Percentiles rank a stretch among this genome's conserved stretches.
phyloP scores from a whole-genome alignment of 2,797 vertebrate species.

The Synanceia verrucosa region DNA sequence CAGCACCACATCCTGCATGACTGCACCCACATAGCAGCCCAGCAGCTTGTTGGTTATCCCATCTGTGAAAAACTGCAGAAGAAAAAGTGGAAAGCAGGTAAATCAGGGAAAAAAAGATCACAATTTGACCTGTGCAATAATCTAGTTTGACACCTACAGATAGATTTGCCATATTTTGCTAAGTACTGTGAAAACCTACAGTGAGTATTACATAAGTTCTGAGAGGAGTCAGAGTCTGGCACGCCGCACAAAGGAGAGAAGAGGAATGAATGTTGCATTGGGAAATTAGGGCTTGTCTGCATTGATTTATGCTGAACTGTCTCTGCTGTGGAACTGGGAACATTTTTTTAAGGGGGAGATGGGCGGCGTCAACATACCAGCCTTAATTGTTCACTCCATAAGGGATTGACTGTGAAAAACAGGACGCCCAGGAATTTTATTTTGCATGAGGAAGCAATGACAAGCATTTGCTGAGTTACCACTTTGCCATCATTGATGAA shows the following conservation, averaged over 20 bases:
- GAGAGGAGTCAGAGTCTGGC: neutral
- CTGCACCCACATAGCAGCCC: slow-evolving; percentile 89
- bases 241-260: neutral
- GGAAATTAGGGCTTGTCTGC: slow-evolving; percentile 6
- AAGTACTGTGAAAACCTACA: neutral
- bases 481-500: slow-evolving; percentile 65
- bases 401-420: slow-evolving; percentile 54
- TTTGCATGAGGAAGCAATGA: slow-evolving; percentile 57
- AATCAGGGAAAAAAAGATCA: neutral
- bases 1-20: slow-evolving; percentile 91
- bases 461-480: slow-evolving; percentile 76
- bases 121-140: neutral
- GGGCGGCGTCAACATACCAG: slow-evolving; percentile 58
- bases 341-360: slow-evolving; percentile 22
- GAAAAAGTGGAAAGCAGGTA: neutral
- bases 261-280: neutral
- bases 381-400: slow-evolving; percentile 58
- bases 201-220: slow-evolving; percentile 16
- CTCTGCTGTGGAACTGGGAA: slow-evolving; percentile 24
- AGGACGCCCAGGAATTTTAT: slow-evolving; percentile 79
- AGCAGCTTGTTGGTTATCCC: slow-evolving; percentile 98
- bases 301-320: slow-evolving; percentile 31
- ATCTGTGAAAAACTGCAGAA: slow-evolving; percentile 91
- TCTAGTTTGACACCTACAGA: neutral
- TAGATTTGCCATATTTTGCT: neutral